Percentiles rank a stretch among this genome's conserved stretches.
Conservation (phyloP, 2,113 vertebrate genomes). For the Tenebrosternarchus preto region DNA sequence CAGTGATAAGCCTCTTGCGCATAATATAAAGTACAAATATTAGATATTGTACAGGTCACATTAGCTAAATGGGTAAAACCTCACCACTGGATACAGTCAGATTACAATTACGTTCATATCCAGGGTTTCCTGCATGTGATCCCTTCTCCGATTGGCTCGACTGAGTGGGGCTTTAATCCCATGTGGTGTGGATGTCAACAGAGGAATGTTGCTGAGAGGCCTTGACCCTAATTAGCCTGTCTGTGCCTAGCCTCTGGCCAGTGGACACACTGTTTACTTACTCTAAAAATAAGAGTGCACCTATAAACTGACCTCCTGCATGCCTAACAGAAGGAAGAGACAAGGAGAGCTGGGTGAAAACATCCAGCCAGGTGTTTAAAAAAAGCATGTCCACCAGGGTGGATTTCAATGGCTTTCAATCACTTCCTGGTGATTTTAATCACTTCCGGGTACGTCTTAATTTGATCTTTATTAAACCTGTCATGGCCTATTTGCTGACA, state of each 20-base stretch:
- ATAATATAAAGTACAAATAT: too few species aligned
- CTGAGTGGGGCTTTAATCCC: conserved; percentile 10
- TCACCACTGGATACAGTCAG: neutral
- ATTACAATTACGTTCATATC: too few species aligned
- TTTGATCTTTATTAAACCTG: conserved; percentile 56
- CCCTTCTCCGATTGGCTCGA: too few species aligned
- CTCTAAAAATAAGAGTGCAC: conserved; percentile 49
- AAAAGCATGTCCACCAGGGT: neutral
- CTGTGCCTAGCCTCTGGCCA: conserved; percentile 30
- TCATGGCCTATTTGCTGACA: too few species aligned
- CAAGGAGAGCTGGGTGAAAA: conserved; percentile 27
- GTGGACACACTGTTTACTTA: conserved; percentile 43
- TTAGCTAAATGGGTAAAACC: neutral
- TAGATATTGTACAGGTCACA: too few species aligned
- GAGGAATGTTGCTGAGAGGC: conserved; percentile 40
- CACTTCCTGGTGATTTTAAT: conserved; percentile 54
- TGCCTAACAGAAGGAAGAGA: conserved; percentile 30
- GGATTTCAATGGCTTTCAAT: conserved; percentile 37
- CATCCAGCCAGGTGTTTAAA: conserved; percentile 20
- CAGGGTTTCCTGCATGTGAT: neutral
- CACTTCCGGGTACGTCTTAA: conserved; percentile 61
- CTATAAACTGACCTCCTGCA: conserved; percentile 25
- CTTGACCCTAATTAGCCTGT: conserved; percentile 49
- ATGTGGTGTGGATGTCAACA: conserved; percentile 24
- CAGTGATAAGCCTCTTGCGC: too few species aligned